These are phyloP conservation scores for Coreoperca whiteheadi DNA, from an alignment of 2,113 vertebrate genomes.

Conservation along the genomic window DNA sequence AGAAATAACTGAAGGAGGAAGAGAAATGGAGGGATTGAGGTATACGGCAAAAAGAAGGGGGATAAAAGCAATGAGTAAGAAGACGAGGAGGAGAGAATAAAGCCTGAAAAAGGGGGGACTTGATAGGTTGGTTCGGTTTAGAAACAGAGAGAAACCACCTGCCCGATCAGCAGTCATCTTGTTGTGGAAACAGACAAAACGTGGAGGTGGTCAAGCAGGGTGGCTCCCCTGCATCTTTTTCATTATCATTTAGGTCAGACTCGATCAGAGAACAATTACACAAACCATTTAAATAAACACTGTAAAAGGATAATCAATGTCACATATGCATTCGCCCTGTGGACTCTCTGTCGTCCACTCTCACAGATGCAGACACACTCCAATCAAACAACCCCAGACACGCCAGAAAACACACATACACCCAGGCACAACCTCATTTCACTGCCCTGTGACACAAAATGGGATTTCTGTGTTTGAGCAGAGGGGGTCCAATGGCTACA, in stretches of 20 bases:
- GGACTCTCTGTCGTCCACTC: neutral
- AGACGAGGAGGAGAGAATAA: neutral
- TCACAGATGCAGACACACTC: neutral
- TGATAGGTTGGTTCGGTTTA: conserved; percentile 14
- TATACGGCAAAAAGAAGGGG: neutral
- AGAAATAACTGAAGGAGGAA: conserved; percentile 20
- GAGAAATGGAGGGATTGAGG: neutral
- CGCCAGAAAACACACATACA: conserved; percentile 38
- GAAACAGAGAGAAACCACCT: conserved; percentile 6
- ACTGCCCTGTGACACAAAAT: conserved; percentile 74
- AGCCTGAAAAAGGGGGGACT: neutral
- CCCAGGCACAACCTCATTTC: conserved; percentile 61
- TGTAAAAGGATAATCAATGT: conserved; percentile 24
- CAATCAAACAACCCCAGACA: conserved; percentile 11
- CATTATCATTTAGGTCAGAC: conserved; percentile 17
- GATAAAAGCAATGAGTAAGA: neutral
- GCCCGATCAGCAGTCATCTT: conserved; percentile 7
- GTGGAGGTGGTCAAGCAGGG: neutral
- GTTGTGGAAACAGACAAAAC: conserved; percentile 29
- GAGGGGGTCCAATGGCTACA: conserved; percentile 65
- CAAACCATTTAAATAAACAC: neutral
- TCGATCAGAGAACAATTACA: conserved; percentile 23
- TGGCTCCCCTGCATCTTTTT: conserved; percentile 11
- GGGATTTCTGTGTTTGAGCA: conserved; percentile 73
- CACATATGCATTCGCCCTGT: conserved; percentile 14